Base-by-base conservation (phyloP, 2,797 vertebrate genomes). In the Mionectes olivaceus region DNA sequence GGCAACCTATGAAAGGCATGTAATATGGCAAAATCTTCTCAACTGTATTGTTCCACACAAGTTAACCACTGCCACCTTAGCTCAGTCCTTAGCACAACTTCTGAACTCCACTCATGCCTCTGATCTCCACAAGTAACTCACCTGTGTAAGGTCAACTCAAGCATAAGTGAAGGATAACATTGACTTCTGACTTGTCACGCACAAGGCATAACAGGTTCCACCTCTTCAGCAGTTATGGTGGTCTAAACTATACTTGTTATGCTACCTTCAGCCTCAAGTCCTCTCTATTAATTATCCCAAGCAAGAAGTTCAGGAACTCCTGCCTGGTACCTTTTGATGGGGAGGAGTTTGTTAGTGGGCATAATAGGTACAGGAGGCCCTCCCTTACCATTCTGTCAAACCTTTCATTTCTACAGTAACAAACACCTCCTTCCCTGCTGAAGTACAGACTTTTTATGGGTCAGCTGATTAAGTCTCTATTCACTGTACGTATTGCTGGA, bases 31-130 rank as follows among this genome's bases (percentile, higher is more conserved):
- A 83, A 53, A 70, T 53, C 19, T 37, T 74, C 16, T 46, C 25
- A 68, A 4, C 14, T 6, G 1, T 9, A 8, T 7, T 46, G 17
- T 59, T 64, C 37, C 14, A 9, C 37, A 32, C 23, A 7, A 57
- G 9, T 79, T 77, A 41, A 57, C 10, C 4, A 11, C 32, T 56
- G 8, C 8, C 0, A 2, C 18, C 15, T 68, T 68, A 0, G 0
- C 41, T 67, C 10, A 8, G 30, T 39, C 39, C 32, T 81, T 43
- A 21, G 65, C 10, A 22, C 19, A 47, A 5, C 27, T 74, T 43
- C 24, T 15, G 14, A 64, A 24, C 27, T 24, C 19, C 0, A 1
- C 21, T 73, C 6, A 10, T 50, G 9, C 16, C 7, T 44, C 43
- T 23, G 17, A 24, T 30, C 19, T 46, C 15, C 11, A 46, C 19